Percentiles rank a stretch among this genome's conserved stretches.
Evolutionary conservation across 2,113 vertebrate genomes (phyloP).

Genomic region (Phoxinus phoxinus): DNA sequence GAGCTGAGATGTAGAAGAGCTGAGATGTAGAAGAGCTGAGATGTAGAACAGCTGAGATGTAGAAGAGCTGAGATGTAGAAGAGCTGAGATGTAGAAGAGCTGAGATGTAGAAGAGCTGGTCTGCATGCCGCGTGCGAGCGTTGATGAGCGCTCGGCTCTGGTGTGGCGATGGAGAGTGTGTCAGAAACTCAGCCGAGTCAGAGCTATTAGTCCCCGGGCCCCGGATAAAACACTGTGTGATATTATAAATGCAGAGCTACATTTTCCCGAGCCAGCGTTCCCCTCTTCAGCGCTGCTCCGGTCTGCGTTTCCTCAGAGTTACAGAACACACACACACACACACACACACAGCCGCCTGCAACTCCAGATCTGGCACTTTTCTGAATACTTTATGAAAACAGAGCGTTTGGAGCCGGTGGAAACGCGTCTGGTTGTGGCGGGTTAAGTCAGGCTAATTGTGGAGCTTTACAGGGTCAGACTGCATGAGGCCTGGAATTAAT

Average conservation of each 20-base stretch:
- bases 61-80: too few species aligned
- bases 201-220: constrained; percentile 67
- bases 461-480: constrained; percentile 51
- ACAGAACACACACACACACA: too few species aligned
- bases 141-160: too few species aligned
- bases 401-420: neutral
- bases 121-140: too few species aligned
- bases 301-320: constrained; percentile 6
- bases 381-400: constrained; percentile 60
- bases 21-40: too few species aligned
- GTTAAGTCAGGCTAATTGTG: constrained; percentile 60
- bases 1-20: too few species aligned
- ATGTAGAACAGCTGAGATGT: too few species aligned
- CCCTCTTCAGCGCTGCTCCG: constrained; percentile 32
- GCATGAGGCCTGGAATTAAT: constrained; percentile 52
- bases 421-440: neutral
- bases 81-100: too few species aligned
- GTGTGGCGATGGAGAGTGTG: too few species aligned
- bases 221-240: constrained; percentile 70
- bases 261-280: constrained; percentile 73
- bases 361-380: neutral
- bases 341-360: neutral
- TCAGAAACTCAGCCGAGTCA: constrained; percentile 62
- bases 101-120: too few species aligned
- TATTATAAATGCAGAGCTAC: constrained; percentile 69